Conservation (phyloP, 2,113 vertebrate species). For the Bettongia penicillata region DNA sequence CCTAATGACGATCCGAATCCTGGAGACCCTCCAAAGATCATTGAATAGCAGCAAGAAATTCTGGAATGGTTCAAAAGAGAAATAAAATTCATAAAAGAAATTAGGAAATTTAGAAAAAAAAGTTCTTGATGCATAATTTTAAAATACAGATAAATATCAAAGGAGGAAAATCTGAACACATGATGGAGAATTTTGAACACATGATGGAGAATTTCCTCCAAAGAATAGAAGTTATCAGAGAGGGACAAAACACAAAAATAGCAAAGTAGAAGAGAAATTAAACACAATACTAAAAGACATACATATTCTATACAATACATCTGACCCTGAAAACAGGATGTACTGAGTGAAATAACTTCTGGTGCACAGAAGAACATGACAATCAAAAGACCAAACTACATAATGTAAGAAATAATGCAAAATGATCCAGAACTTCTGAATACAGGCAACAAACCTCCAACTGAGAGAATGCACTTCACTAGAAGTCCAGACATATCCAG, state of each 20-base stretch:
- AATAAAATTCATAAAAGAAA: background rate
- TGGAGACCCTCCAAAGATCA: background rate
- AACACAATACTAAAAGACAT: background rate
- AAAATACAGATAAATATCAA: background rate
- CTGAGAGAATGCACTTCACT: background rate
- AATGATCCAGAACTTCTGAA: background rate
- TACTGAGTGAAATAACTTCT: background rate
- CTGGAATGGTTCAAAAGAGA: background rate
- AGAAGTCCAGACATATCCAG: background rate
- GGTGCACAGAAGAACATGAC: background rate
- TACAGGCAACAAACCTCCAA: background rate
- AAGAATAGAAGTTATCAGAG: background rate
- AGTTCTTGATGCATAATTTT: background rate
- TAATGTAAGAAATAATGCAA: background rate
- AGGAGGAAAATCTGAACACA: background rate
- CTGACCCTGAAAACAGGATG: background rate
- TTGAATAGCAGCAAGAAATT: background rate
- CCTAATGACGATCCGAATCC: background rate
- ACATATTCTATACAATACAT: background rate
- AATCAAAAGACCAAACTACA: background rate
- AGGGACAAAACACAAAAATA: background rate
- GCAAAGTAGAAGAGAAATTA: background rate
- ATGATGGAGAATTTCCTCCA: background rate
- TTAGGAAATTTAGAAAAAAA: background rate
- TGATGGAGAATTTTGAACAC: background rate